Percentiles rank a stretch among this genome's conserved stretches.
Evolutionary conservation across 2,113 vertebrate species (phyloP).

Genomic region (Okapia johnstoni): DNA sequence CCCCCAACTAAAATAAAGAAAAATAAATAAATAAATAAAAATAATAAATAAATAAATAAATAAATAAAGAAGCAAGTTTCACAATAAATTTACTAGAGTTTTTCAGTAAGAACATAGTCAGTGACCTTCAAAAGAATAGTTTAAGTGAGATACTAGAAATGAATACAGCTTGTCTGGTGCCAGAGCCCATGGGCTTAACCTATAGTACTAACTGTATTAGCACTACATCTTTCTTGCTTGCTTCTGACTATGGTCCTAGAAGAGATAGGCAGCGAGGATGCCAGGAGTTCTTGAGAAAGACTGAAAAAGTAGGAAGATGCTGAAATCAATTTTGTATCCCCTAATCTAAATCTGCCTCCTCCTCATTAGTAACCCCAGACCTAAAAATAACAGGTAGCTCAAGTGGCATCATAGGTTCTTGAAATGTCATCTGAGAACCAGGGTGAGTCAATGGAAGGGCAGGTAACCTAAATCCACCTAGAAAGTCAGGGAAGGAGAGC

Average conservation of each 20-base stretch:
- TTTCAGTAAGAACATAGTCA: constrained; percentile 1
- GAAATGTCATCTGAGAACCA: constrained; percentile 57
- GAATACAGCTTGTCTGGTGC: neutral
- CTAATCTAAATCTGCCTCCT: neutral
- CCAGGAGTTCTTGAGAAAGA: neutral
- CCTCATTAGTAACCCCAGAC: neutral
- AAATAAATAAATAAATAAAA: too few species aligned
- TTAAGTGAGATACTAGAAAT: constrained; percentile 8
- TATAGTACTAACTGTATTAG: neutral
- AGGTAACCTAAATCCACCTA: constrained; percentile 60
- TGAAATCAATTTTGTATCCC: constrained; percentile 9
- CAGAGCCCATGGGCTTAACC: neutral
- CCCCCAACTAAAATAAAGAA: too few species aligned
- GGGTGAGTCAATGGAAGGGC: constrained; percentile 23
- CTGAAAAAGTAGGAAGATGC: neutral
- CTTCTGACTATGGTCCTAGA: neutral
- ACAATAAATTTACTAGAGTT: neutral
- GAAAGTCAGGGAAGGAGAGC: neutral
- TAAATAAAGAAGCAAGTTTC: neutral
- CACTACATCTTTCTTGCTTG: neutral
- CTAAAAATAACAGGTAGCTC: constrained; percentile 57
- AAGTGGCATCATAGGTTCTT: constrained; percentile 29
- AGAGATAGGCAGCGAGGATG: neutral
- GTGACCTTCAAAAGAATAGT: constrained; percentile 2
- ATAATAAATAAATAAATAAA: too few species aligned